Evolutionary conservation across 2,888 invertebrate genomes (phyloP), one percentile per base, ranked within the genome.

Genomic region (Elgonia sp.): DNA sequence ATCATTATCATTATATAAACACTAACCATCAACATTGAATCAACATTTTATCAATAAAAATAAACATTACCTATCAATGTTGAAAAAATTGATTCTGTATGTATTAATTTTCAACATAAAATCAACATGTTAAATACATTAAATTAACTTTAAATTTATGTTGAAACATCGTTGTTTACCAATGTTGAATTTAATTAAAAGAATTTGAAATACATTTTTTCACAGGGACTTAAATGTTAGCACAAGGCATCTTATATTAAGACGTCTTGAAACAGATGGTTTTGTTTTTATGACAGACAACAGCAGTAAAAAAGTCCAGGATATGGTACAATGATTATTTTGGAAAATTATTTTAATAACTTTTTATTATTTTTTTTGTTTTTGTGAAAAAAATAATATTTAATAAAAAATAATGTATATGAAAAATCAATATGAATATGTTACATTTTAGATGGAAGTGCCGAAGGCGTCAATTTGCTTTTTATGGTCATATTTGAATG

Each of bases 251-350:
- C 89, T 95, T 3, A 89, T 95, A 1, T 90, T 95, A 21, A 93
- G 95, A 21, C 93, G 95, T 62, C 92, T 95, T 50, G 95, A 95
- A 67, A 92, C 95, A 12, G 94, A 95, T 72, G 95, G 95, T 46
- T 95, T 95, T 79, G 93, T 95, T n/a, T 93, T 95, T 81, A 94
- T 94, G 84, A 95, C 95, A 0, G 95, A 95, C 83, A 92, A 90
- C 37, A 93, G 95, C 12, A 95, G 95, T 82, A 93, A 92, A 82
- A 95, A 96, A 93, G 89, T 93, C 2, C 91, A 92, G 42, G 94
- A 95, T 80, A 91, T 95, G 90, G 95, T 95, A 94, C 94, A 92
- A 46, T 46, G 7, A 46, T 5, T 14, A 5, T 14, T 2, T 7
- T 46, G 2, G 2, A 2, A 46, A 46, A 46, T 2, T 46, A 46